Conservation (phyloP, 1,140 invertebrate species). For the Ditylenchus dipsaci region DNA sequence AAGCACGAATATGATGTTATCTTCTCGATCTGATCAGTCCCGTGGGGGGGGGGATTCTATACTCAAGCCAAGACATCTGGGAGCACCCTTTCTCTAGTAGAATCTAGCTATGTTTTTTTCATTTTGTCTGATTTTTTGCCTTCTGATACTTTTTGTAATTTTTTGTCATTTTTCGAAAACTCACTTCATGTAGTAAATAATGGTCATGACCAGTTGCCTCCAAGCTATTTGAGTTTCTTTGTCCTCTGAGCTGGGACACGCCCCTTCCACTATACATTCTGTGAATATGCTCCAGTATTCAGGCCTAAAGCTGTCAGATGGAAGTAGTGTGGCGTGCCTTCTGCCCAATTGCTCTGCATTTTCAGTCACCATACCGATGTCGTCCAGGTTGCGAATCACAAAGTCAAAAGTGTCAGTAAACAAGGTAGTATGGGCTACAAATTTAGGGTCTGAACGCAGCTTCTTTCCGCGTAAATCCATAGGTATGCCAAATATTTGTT, state of each 20-base stretch:
- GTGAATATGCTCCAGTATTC: slow-evolving; percentile 47
- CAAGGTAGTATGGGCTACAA: slow-evolving; percentile 39
- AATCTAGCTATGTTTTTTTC: too few species aligned
- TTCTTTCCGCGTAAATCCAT: slow-evolving; percentile 23
- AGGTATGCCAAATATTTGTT: slow-evolving; percentile 37
- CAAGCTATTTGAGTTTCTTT: slow-evolving; percentile 44
- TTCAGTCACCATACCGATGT: slow-evolving; percentile 44
- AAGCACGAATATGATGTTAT: too few species aligned
- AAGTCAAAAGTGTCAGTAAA: slow-evolving; percentile 46
- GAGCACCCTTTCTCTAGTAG: too few species aligned
- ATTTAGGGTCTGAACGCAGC: slow-evolving; percentile 30
- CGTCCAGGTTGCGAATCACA: slow-evolving; percentile 44
- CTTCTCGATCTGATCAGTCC: too few species aligned
- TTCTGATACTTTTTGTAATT: too few species aligned
- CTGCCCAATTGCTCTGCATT: slow-evolving; percentile 45
- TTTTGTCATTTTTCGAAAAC: background rate
- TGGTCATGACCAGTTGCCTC: slow-evolving; percentile 38
- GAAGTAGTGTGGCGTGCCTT: slow-evolving; percentile 30
- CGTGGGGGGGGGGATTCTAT: too few species aligned
- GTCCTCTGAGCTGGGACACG: slow-evolving; percentile 20
- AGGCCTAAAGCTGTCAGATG: slow-evolving; percentile 33
- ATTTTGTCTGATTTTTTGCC: too few species aligned
- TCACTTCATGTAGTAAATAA: slow-evolving; percentile 44
- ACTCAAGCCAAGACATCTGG: too few species aligned
- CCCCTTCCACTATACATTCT: slow-evolving; percentile 39